Conservation (phyloP, 2,797 vertebrate species). For the Geotrypetes seraphini region DNA sequence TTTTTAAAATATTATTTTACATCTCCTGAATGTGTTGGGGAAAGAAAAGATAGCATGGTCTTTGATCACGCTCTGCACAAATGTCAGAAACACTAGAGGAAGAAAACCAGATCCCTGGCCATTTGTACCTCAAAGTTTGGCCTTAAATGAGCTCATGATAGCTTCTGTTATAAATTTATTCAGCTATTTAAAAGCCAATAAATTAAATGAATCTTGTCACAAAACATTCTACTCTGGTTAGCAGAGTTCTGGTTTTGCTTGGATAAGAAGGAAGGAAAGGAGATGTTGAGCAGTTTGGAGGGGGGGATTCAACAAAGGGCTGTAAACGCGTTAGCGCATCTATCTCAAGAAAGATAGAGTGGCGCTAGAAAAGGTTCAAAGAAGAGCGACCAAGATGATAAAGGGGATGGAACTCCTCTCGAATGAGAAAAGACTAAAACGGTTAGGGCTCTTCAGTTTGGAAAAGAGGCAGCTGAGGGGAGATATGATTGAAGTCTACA, state of each 20-base stretch:
- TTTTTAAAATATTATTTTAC: conserved; percentile 13
- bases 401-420: too few species aligned
- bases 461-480: too few species aligned
- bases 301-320: background rate
- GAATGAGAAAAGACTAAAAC: too few species aligned
- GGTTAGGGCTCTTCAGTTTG: too few species aligned
- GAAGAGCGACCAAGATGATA: too few species aligned
- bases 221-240: conserved; percentile 2
- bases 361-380: too few species aligned
- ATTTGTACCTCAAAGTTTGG: conserved; percentile 31
- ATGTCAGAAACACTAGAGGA: conserved; percentile 33
- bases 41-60: conserved; percentile 6
- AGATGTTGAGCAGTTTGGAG: conserved; percentile 1
- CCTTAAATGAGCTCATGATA: conserved; percentile 20
- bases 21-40: conserved; percentile 23
- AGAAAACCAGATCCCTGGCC: conserved; percentile 31
- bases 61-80: conserved; percentile 36
- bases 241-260: conserved; percentile 4
- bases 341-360: too few species aligned
- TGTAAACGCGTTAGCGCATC: too few species aligned
- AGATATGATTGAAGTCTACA: too few species aligned
- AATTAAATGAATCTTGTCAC: conserved; percentile 7
- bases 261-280: background rate
- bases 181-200: conserved; percentile 27
- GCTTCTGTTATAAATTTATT: conserved; percentile 26